A percentile compares a stretch with the other conserved stretches of the same genome.
Evolutionary conservation across 2,797 vertebrate genomes (phyloP).

Genomic region (Acanthurus tractus): DNA sequence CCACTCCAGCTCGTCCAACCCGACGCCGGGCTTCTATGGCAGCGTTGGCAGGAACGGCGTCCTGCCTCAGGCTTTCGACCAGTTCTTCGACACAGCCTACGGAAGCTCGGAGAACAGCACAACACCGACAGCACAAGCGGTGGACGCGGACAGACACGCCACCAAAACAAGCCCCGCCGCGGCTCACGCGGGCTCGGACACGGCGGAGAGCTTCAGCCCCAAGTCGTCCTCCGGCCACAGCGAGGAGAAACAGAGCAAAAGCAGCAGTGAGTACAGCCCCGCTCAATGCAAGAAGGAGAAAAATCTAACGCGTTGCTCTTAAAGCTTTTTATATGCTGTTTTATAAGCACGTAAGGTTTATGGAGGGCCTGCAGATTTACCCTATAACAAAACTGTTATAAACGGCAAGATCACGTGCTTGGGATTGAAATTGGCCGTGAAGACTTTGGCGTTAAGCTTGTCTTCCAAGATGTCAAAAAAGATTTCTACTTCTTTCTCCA

Average conservation of each 20-base stretch:
- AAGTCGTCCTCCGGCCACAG: constrained; percentile 95
- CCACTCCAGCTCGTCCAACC: constrained; percentile 89
- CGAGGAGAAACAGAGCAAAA: constrained; percentile 92
- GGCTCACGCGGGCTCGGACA: constrained; percentile 86
- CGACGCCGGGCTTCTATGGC: constrained; percentile 92
- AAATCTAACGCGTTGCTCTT: constrained; percentile 92
- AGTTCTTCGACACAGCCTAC: constrained; percentile 98
- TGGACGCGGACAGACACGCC: constrained; percentile 86
- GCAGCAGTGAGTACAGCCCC: constrained; percentile 89
- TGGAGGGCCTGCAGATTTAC: constrained; percentile 97
- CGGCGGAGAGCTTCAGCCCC: constrained; percentile 92
- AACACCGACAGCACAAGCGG: constrained; percentile 85
- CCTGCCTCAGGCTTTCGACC: constrained; percentile 97
- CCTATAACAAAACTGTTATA: constrained; percentile 98
- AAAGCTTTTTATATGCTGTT: constrained; percentile 99
- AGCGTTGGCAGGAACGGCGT: constrained; percentile 96
- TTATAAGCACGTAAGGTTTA: constrained; percentile 99
- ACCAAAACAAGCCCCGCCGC: constrained; percentile 84
- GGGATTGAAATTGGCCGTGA: constrained; percentile 99
- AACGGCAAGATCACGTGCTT: constrained; percentile 98
- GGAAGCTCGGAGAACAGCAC: constrained; percentile 86
- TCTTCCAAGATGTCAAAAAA: constrained; percentile 43
- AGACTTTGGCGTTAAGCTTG: constrained; percentile 88
- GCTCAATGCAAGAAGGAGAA: constrained; percentile 83
- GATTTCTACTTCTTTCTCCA: constrained; percentile 10